Evolutionary conservation across 2,797 vertebrate species (phyloP), one percentile per base, ranked within the genome.

Genomic region (Carcharodon carcharias): DNA sequence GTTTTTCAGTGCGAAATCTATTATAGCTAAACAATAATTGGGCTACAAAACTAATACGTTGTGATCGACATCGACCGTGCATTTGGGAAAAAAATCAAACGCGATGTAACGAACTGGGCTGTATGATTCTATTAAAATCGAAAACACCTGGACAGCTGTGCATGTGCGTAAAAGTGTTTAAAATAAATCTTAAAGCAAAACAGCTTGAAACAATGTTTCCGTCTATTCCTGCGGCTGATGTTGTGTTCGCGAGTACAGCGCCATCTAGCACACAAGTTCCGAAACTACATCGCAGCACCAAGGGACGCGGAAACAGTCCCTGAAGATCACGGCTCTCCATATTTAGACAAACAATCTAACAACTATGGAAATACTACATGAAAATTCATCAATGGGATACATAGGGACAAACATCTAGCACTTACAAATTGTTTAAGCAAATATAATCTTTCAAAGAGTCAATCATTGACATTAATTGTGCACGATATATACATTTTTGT

Each of bases 181-280:
- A 95, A 95, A 95, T 77, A 95, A 77, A 95, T 77, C 94, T 95
- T 95, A 95, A 71, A 95, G 94, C 26, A 69, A 69, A 95, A 73
- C 94, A 73, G 94, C 50, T 35, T 77, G 69, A 73, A 77, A 95
- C 94, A 69, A 50, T 50, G 65, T 73, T 95, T 95, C 45, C 94
- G 35, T 31, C 69, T 54, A 28, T 14, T 95, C 28, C 14, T 95
- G 45, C 26, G 28, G 69, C 28, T 77, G 26, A 7, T 35, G 65
- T 4, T 56, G 28, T 35, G 97, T 98, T 98, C 98, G 98, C 98
- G 98, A 98, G 98, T 97, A 97, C 98, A 98, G 99, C 99, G 99
- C 99, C 99, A 99, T 98, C 99, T 99, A 99, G 99, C 98, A 98
- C 98, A 98, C 98, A 98, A 98, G 98, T 96, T 96, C 97, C 97